Base-by-base conservation (phyloP, 1,140 invertebrate species). In the Lasioglossum albipes region DNA sequence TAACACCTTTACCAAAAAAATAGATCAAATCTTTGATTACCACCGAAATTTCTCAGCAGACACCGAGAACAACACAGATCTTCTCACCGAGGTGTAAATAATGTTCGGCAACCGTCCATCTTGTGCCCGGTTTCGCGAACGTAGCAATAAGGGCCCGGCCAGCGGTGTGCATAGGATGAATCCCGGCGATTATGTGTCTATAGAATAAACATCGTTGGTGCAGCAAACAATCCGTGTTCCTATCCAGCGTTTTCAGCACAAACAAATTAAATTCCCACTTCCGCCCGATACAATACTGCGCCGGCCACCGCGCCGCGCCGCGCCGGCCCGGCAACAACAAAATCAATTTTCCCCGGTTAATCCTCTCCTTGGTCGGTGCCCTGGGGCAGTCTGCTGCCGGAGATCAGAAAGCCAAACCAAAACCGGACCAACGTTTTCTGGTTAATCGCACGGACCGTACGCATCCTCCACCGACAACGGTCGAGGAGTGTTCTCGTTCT, bases 281-380 rank as follows among this genome's bases (percentile, higher is more conserved):
- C 61, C 18, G 20, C 5, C 13, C 65, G 54, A 66, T 49, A 64
- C 52, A 72, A 79, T 72, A 74, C 45, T 45, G 41, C 10, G 10
- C 45, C 13, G 45, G 10, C 45, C 13, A 13, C 62, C 27, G 27
- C 27, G 27, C 27, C 1, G 18, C 13, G 3, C 62, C 27, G 27
- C 27, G 27, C 27, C 1, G 18, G 6, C 42, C 62, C 7, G 52
- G 57, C 31, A 79, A 73, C 69, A 73, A 66, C 18, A 66, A 67
- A 79, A 79, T 79, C 77, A 79, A 79, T 74, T 74, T 57, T 74
- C 49, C 52, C 20, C 16, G 65, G 71, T 57, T 79, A 79, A 79
- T 79, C 77, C 52, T 73, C 20, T 73, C 20, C 49, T 52, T 49
- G 41, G 20, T 20, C 22, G 13, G 0, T 27, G 7, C 20, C 52